Evolutionary conservation across 92 coral and sea anemone species (phyloP), one percentile per base, ranked within the genome.

Genomic region (Micromussa lordhowensis): DNA sequence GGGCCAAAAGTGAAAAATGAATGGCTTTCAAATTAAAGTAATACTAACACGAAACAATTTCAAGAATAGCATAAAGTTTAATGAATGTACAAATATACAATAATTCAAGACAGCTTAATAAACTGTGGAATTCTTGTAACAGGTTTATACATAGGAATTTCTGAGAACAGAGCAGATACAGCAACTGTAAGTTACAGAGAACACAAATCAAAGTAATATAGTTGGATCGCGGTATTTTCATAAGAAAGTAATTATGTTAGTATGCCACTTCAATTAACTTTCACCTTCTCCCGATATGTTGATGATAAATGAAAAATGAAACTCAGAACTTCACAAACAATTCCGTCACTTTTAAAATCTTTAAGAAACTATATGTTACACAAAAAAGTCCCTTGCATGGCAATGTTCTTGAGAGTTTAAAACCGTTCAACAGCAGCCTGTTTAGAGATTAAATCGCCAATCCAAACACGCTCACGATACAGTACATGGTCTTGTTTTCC

Each of bases 401-500:
- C 12, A 55, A 40, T 64, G 49, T 64, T 86, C n/a, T 22, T 61
- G 51, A n/a, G 51, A 1, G n/a, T 19, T 77, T 61, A 77, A 86
- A 61, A 84, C 30, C 8, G 44, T 71, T 73, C 88, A 72, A 58
- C 58, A 71, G 74, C 81, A 38, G 66, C 74, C 78, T 78, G 84
- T 48, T 64, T 66, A n/a, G 64, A 57, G 70, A 54, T 88, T 82
- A 98, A 77, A 98, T 98, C 36, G 99, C 98, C 90, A 98, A 84
- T 29, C 99, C 99, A 85, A 98, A 98, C 85, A 98, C 99, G 92
- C 99, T 98, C 90, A 98, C 99, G 70, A 98, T 98, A 85, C 99
- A 98, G 58, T 98, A 98, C 99, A 98, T 98, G 36, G 99, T 98
- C 92, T 97, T 97, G 96, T 98, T 98, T 88, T 98, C 99, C 99